A percentile compares a stretch with the other conserved stretches of the same genome.
Evolutionary conservation across 2,113 vertebrate species (phyloP).

Genomic region (Rissa tridactyla): DNA sequence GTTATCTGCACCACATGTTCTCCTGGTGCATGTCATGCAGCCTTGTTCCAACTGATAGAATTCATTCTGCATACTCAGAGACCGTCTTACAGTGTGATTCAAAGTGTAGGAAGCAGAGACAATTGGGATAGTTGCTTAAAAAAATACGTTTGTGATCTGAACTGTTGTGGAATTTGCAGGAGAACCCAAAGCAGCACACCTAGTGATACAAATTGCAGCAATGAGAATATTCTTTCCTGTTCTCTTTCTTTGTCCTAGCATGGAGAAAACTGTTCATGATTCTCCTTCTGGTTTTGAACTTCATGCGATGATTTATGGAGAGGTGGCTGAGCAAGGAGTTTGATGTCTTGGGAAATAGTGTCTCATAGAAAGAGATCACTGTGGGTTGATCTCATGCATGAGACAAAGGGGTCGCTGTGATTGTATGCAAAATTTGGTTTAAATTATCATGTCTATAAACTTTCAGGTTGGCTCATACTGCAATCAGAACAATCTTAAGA

Average conservation of each 20-base stretch:
- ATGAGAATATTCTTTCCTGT: background rate
- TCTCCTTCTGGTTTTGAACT: background rate
- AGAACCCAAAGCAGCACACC: background rate
- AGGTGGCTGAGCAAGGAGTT: background rate
- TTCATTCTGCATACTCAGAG: background rate
- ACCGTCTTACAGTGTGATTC: background rate
- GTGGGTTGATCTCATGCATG: background rate
- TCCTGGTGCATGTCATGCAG: background rate
- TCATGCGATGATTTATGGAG: background rate
- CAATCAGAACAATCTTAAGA: background rate
- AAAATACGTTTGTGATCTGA: background rate
- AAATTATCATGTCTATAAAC: background rate
- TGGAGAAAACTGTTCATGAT: background rate
- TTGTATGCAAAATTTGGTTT: background rate
- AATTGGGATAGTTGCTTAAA: background rate
- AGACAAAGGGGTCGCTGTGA: background rate
- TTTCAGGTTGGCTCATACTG: background rate
- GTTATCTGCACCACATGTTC: background rate
- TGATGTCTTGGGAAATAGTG: background rate
- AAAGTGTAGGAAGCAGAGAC: background rate
- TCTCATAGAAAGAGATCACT: background rate
- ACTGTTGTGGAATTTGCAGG: background rate
- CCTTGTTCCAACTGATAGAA: background rate
- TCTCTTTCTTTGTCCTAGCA: background rate
- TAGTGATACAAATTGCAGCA: background rate